These are phyloP conservation scores for Pavo muticus DNA, from an alignment of 2,113 vertebrate genomes.

Conservation along the genomic window DNA sequence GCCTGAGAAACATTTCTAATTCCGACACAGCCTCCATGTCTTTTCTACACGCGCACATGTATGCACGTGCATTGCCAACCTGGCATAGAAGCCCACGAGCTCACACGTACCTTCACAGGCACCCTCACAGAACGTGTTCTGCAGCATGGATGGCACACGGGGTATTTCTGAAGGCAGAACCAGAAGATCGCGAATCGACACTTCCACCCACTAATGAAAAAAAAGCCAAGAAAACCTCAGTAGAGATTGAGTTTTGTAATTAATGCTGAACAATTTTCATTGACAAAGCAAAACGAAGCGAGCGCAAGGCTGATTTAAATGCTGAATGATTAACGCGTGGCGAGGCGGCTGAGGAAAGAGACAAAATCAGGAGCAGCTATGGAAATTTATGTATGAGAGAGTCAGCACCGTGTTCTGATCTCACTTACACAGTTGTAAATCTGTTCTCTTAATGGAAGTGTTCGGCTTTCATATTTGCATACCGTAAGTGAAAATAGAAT, in stretches of 20 bases:
- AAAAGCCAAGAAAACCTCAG: constrained; percentile 63
- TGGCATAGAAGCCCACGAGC: constrained; percentile 15
- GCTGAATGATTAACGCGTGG: constrained; percentile 62
- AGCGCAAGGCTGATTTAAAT: constrained; percentile 70
- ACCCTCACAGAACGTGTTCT: not conserved
- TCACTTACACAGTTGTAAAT: constrained; percentile 71
- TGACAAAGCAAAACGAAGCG: constrained; percentile 75
- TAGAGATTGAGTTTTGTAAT: constrained; percentile 74
- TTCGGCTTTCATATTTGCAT: constrained; percentile 66
- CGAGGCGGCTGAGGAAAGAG: constrained; percentile 46
- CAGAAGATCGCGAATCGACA: constrained; percentile 67
- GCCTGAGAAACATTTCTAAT: constrained; percentile 19
- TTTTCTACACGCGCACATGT: constrained; percentile 36
- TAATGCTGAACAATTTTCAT: constrained; percentile 74
- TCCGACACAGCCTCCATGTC: not conserved
- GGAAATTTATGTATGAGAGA: constrained; percentile 62
- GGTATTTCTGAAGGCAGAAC: constrained; percentile 66
- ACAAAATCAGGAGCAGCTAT: constrained; percentile 53
- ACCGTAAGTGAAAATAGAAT: constrained; percentile 67
- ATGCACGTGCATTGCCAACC: constrained; percentile 26
- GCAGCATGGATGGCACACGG: constrained; percentile 16
- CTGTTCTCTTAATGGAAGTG: constrained; percentile 69
- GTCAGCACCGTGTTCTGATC: constrained; percentile 61
- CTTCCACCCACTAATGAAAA: constrained; percentile 66
- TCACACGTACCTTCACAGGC: constrained; percentile 24